Evolutionary conservation across 2,888 invertebrate genomes (phyloP), one percentile per base, ranked within the genome.

Genomic region (Perizoma flavofasciatum): DNA sequence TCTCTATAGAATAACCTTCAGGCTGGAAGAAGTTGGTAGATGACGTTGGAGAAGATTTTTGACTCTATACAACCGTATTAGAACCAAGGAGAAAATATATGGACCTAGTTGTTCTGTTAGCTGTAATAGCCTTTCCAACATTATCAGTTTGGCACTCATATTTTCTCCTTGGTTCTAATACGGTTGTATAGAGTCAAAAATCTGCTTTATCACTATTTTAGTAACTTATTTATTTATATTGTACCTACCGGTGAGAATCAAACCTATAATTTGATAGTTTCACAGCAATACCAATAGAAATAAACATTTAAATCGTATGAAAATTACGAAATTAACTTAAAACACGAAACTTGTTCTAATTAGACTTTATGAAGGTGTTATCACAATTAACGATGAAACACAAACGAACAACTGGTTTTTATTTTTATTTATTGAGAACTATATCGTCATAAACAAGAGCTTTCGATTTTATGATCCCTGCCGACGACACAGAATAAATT

Each of bases 381-480:
- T 70, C 69, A 74, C 65, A 75, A 81, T 83, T 72, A 76, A 72
- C 69, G 67, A 55, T 66, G 63, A 65, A 68, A 58, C 65, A 73
- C 74, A 73, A 71, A 76, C 70, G 70, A 73, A 77, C 75, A 77
- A 70, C 54, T 49, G 63, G 61, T 67, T 71, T 69, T 59, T 52
- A 64, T 69, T 69, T 73, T 77, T 79, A 81, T 75, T 64, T 70
- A 68, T 66, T 63, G 56, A 68, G 59, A 71, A 68, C 70, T 70
- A 72, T 76, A 77, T 64, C 72, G 72, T 74, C 71, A 73, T 78
- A 77, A 79, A 76, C 74, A 72, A 65, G 63, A 72, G 69, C 73
- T 75, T 61, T 74, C 75, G 75, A 79, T 77, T 77, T 76, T 77
- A 78, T 77, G 66, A 72, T 70, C 44, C 32, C 52, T 52, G 47